Percentiles rank a stretch among this genome's conserved stretches.
Conservation (phyloP, 2,113 vertebrate genomes). For the Centropus unirufus region DNA sequence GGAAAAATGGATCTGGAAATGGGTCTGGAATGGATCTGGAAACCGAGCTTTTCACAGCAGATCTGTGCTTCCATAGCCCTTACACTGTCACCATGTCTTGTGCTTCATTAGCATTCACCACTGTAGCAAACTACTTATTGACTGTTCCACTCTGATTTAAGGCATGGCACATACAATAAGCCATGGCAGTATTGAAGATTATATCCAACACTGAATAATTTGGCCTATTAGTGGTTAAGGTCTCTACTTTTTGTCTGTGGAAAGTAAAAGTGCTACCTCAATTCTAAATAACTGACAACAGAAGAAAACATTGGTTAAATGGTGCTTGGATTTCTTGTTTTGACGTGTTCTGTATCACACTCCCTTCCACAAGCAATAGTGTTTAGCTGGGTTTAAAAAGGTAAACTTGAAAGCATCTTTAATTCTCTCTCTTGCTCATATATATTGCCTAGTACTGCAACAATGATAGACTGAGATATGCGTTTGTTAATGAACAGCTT, state of each 20-base stretch:
- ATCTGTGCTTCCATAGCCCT: background rate
- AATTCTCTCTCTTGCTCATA: conserved; percentile 2
- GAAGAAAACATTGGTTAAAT: background rate
- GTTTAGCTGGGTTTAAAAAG: background rate
- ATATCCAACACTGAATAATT: background rate
- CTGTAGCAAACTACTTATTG: background rate
- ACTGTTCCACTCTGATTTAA: background rate
- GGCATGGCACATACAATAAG: background rate
- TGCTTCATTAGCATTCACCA: background rate
- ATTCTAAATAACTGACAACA: background rate
- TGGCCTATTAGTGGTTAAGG: background rate
- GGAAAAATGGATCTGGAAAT: background rate
- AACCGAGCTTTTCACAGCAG: background rate
- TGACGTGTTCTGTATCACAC: background rate
- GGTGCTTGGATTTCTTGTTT: background rate
- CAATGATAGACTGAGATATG: background rate
- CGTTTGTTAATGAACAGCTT: conserved; percentile 25
- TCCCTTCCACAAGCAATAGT: background rate
- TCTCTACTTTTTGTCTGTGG: background rate
- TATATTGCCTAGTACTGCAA: background rate
- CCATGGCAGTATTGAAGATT: background rate
- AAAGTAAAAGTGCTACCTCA: background rate
- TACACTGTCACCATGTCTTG: no score
- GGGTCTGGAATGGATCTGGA: background rate
- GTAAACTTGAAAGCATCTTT: background rate